A percentile compares a stretch with the other conserved stretches of the same genome.
Evolutionary conservation across 2,888 invertebrate genomes (phyloP).

Genomic region (Heliconius sara): DNA sequence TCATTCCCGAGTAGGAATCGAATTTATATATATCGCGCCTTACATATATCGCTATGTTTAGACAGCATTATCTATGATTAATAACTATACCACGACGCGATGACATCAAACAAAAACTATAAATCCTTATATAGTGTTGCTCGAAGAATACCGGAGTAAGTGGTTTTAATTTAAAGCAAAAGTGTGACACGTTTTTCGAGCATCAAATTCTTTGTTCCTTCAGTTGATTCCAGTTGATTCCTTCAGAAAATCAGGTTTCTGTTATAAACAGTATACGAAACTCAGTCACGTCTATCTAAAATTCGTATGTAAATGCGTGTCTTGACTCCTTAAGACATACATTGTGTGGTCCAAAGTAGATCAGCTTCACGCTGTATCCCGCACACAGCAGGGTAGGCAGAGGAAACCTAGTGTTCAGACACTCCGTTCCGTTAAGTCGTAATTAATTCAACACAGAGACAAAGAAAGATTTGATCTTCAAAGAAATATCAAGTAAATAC

Average conservation of each 20-base stretch:
- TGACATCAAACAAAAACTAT: background rate
- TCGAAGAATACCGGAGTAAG: background rate
- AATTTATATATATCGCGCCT: too few species aligned
- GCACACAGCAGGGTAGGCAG: background rate
- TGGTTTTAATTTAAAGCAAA: conserved; percentile 9
- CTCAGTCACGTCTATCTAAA: conserved; percentile 38
- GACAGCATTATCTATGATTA: background rate
- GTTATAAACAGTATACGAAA: conserved; percentile 22
- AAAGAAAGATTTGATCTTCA: too few species aligned
- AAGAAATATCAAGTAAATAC: too few species aligned
- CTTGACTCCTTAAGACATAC: conserved; percentile 30
- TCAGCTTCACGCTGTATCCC: background rate
- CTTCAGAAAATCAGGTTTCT: too few species aligned
- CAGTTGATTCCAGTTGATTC: too few species aligned
- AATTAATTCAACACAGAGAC: too few species aligned
- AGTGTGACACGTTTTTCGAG: conserved; percentile 18
- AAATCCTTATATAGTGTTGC: background rate
- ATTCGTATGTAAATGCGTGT: conserved; percentile 39
- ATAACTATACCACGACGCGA: background rate
- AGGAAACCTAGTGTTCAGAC: too few species aligned
- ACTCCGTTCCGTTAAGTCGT: too few species aligned
- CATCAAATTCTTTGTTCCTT: conserved; percentile 23
- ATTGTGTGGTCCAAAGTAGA: conserved; percentile 21
- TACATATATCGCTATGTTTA: background rate
- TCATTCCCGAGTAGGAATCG: too few species aligned